phyloP scores from a whole-genome alignment of 2,797 vertebrate genomes.

The Takifugu ocellatus region DNA sequence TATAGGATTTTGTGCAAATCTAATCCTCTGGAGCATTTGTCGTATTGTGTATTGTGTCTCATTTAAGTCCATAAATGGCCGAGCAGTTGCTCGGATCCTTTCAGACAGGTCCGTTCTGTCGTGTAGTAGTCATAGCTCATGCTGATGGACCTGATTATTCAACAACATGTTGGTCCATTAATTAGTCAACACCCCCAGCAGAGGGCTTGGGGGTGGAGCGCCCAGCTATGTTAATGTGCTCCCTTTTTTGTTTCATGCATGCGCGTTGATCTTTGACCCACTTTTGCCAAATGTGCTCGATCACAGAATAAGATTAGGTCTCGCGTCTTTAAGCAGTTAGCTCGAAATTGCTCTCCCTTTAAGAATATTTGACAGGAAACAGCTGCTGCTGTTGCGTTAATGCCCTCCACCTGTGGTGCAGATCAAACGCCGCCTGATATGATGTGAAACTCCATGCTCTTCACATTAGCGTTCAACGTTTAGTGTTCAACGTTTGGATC shows the following conservation, averaged over 20 bases:
- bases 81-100: conserved; percentile 1
- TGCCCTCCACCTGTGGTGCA: background rate
- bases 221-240: conserved; percentile 4
- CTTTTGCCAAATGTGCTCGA: conserved; percentile 8
- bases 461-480: background rate
- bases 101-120: conserved; percentile 16
- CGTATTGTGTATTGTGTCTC: no score
- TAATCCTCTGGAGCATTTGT: no score
- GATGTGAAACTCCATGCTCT: no score
- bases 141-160: conserved; percentile 35
- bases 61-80: background rate
- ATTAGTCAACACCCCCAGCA: conserved; percentile 44
- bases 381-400: background rate
- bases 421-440: background rate
- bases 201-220: conserved; percentile 17
- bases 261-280: conserved; percentile 28
- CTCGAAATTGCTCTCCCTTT: background rate
- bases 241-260: conserved; percentile 15
- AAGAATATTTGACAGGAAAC: background rate
- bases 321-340: background rate
- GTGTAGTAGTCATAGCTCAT: conserved; percentile 18
- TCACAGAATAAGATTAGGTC: background rate
- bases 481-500: no score
- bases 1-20: no score
- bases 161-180: conserved; percentile 53